These are phyloP conservation scores for Melanargia galathea DNA, from an alignment of 2,888 invertebrate genomes.

Conservation along the genomic window DNA sequence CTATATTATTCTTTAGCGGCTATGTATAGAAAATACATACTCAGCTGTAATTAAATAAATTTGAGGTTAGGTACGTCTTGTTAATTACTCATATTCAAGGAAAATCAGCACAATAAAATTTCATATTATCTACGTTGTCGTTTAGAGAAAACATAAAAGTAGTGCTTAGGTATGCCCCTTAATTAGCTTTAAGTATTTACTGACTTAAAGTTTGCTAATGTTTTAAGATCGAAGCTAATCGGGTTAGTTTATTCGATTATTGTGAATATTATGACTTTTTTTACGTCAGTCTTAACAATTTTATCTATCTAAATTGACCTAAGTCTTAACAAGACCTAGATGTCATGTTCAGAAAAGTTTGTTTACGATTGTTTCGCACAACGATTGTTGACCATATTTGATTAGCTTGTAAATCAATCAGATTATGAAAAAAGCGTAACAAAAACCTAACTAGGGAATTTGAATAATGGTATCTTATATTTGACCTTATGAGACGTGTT, in stretches of 20 bases:
- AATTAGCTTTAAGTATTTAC: conserved; percentile 1
- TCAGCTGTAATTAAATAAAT: background rate
- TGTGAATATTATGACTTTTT: too few species aligned
- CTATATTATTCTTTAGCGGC: too few species aligned
- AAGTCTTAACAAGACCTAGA: too few species aligned
- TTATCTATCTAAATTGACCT: too few species aligned
- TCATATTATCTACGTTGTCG: background rate
- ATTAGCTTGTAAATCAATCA: background rate
- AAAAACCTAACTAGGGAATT: background rate
- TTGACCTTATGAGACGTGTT: too few species aligned
- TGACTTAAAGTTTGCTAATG: conserved; percentile 1
- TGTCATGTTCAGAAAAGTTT: too few species aligned
- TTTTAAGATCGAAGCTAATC: conserved; percentile 3
- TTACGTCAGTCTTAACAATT: too few species aligned
- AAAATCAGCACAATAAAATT: background rate
- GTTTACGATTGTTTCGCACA: too few species aligned
- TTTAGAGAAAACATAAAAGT: conserved; percentile 15
- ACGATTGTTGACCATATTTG: too few species aligned
- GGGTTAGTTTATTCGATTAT: conserved; percentile 14
- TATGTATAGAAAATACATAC: background rate
- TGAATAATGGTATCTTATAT: background rate
- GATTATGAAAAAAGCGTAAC: too few species aligned
- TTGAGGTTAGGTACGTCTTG: too few species aligned
- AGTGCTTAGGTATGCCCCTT: background rate
- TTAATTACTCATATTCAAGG: background rate